These are phyloP conservation scores for Eurypyga helias DNA, from an alignment of 2,113 vertebrate species.

Conservation along the genomic window DNA sequence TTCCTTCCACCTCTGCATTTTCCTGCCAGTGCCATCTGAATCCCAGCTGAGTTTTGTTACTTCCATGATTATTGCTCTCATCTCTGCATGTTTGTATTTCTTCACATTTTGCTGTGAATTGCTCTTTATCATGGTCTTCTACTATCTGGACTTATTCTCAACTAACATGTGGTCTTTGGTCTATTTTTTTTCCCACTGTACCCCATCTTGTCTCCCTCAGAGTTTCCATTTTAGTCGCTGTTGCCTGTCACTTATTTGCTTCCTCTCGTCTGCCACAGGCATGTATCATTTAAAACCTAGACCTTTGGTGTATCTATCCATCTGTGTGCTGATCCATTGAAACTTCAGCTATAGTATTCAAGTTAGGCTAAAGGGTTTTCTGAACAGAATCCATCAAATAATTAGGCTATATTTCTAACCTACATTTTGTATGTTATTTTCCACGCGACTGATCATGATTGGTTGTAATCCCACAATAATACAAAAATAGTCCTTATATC, in stretches of 20 bases:
- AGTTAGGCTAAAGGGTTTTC: neutral
- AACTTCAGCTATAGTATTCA: neutral
- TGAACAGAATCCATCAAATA: neutral
- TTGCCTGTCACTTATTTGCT: neutral
- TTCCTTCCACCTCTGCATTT: neutral
- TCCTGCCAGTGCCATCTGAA: neutral
- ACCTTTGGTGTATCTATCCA: neutral
- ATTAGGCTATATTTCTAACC: neutral
- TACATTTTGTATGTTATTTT: neutral
- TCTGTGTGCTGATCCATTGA: neutral
- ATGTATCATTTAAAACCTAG: neutral
- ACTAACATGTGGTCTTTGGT: neutral
- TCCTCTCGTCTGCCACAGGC: neutral
- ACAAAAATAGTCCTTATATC: neutral
- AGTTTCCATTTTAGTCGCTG: neutral
- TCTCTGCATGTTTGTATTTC: neutral
- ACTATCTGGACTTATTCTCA: neutral
- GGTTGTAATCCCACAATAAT: neutral
- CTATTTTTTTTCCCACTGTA: accelerated
- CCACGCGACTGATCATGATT: neutral
- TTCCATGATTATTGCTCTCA: neutral
- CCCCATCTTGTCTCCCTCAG: neutral
- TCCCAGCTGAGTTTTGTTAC: neutral
- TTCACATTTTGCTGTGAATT: neutral
- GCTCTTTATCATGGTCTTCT: neutral